Percentiles rank a stretch among this genome's conserved stretches.
These are phyloP conservation scores for Myrmophylax atrothorax DNA, from an alignment of 2,113 vertebrate species.

Conservation along the genomic window DNA sequence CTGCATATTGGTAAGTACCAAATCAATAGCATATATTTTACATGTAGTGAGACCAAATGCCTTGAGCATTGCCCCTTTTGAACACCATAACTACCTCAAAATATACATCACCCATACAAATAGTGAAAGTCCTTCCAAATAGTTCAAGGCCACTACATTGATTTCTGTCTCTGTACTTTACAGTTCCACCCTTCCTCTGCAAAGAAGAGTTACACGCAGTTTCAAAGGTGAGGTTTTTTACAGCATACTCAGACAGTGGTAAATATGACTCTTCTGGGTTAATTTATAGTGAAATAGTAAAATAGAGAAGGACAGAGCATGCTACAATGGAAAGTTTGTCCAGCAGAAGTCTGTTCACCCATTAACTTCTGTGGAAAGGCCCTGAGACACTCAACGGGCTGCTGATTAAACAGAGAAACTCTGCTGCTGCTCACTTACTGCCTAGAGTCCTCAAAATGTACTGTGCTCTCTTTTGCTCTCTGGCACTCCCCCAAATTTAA, in stretches of 20 bases:
- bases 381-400: not conserved
- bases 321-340: not conserved
- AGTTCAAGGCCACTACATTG: not conserved
- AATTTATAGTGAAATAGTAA: not conserved
- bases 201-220: not conserved
- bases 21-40: not conserved
- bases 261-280: not conserved
- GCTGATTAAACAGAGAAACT: not conserved
- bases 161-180: not conserved
- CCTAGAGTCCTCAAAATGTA: not conserved
- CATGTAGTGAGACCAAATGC: not conserved
- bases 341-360: not conserved
- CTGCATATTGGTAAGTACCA: not conserved
- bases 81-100: not conserved
- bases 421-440: not conserved
- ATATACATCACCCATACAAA: not conserved
- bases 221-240: not conserved
- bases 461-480: not conserved
- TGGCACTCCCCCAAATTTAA: not conserved
- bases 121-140: not conserved
- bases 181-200: not conserved
- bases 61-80: fast-evolving
- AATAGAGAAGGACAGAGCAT: not conserved
- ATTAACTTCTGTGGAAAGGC: not conserved
- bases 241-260: not conserved